These are phyloP conservation scores for Ascaphus truei DNA, from an alignment of 2,113 vertebrate genomes.

Conservation along the genomic window DNA sequence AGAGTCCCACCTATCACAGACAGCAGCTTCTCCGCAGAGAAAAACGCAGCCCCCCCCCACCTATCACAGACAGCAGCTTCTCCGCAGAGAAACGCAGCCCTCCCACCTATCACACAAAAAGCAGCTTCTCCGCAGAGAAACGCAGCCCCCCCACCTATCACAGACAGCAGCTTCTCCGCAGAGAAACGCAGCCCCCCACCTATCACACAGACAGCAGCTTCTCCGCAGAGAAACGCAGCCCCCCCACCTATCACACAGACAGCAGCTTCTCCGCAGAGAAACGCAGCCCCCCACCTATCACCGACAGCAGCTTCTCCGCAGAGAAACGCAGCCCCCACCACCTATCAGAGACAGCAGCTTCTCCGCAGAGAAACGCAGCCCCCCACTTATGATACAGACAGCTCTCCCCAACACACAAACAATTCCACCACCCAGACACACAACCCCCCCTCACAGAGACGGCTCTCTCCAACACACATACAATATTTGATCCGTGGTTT, in stretches of 20 bases:
- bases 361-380: too few species aligned
- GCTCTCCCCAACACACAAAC: too few species aligned
- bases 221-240: too few species aligned
- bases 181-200: too few species aligned
- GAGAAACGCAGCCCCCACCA: too few species aligned
- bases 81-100: too few species aligned
- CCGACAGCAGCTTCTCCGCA: background rate
- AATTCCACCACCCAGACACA: background rate
- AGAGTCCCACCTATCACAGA: background rate
- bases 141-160: background rate
- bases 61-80: background rate
- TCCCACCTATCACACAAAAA: background rate
- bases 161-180: background rate
- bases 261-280: background rate
- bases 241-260: background rate
- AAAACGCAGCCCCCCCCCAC: too few species aligned
- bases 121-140: background rate
- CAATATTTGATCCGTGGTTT: too few species aligned
- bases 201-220: background rate
- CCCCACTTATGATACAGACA: background rate
- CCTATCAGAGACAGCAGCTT: background rate
- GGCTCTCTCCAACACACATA: too few species aligned
- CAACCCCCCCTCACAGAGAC: background rate
- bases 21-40: too few species aligned
- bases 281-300: background rate